phyloP scores from a whole-genome alignment of 2,888 invertebrate species.

The Erebia palarica region DNA sequence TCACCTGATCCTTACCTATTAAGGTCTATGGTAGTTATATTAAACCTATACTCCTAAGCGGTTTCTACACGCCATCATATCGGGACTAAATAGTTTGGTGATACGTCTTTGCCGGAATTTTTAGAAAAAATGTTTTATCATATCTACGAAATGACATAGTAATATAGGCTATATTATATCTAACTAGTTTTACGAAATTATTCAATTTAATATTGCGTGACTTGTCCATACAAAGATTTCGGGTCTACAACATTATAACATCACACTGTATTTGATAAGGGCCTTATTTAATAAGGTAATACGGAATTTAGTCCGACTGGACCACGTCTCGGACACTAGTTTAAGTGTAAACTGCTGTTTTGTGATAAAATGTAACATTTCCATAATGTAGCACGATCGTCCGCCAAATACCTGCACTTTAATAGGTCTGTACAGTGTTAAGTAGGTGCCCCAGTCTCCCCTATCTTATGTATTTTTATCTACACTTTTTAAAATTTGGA shows the following conservation, averaged over 20 bases:
- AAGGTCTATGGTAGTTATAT: too few relatives aligned
- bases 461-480: background rate
- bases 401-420: constrained; percentile 43
- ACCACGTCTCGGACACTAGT: constrained; percentile 62
- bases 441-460: background rate
- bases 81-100: too few relatives aligned
- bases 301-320: constrained; percentile 54
- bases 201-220: background rate
- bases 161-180: too few relatives aligned
- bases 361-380: constrained; percentile 76
- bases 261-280: constrained; percentile 60
- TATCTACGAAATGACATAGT: too few relatives aligned
- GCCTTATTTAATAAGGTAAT: constrained; percentile 72
- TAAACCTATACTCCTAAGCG: too few relatives aligned
- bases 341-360: constrained; percentile 80
- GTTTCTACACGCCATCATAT: too few relatives aligned
- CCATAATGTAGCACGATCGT: constrained; percentile 70
- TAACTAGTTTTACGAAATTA: too few relatives aligned
- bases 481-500: background rate
- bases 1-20: too few relatives aligned
- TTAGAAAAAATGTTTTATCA: too few relatives aligned
- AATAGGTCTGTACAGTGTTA: constrained; percentile 35
- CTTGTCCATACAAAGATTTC: constrained; percentile 22
- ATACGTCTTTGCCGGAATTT: too few relatives aligned
- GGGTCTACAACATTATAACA: constrained; percentile 25